These are phyloP conservation scores for Lepus europaeus DNA, from an alignment of 2,113 vertebrate species.

Conservation along the genomic window DNA sequence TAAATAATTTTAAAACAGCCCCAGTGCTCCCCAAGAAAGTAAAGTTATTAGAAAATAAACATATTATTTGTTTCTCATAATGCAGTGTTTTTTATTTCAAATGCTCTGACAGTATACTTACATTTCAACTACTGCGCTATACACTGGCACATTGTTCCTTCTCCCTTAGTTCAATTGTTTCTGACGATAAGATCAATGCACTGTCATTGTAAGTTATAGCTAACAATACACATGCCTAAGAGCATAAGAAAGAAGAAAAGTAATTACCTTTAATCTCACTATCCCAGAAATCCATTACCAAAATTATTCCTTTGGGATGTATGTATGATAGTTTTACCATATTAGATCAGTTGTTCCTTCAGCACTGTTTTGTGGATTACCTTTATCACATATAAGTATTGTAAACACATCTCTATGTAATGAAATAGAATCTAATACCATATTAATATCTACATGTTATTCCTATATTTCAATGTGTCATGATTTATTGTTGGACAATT, in stretches of 20 bases:
- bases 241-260: not conserved
- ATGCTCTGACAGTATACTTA: not conserved
- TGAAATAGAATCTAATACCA: not conserved
- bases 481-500: not conserved
- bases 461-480: not conserved
- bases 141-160: not conserved
- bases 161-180: not conserved
- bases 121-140: not conserved
- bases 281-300: not conserved
- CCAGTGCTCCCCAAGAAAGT: not conserved
- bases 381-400: slow-evolving; percentile 20
- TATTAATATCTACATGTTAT: not conserved
- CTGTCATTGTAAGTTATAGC: slow-evolving; percentile 15
- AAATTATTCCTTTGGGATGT: not conserved
- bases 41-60: slow-evolving; percentile 33
- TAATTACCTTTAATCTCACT: slow-evolving; percentile 13
- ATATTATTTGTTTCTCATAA: not conserved
- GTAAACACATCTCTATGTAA: not conserved
- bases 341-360: not conserved
- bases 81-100: slow-evolving; percentile 11
- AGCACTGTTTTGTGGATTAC: not conserved
- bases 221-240: slow-evolving; percentile 23
- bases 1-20: not conserved
- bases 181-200: slow-evolving; percentile 50
- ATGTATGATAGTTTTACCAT: not conserved